Evolutionary conservation across 1,140 invertebrate genomes (phyloP), one percentile per base, ranked within the genome.

Genomic region (Drosophila fuyamai): DNA sequence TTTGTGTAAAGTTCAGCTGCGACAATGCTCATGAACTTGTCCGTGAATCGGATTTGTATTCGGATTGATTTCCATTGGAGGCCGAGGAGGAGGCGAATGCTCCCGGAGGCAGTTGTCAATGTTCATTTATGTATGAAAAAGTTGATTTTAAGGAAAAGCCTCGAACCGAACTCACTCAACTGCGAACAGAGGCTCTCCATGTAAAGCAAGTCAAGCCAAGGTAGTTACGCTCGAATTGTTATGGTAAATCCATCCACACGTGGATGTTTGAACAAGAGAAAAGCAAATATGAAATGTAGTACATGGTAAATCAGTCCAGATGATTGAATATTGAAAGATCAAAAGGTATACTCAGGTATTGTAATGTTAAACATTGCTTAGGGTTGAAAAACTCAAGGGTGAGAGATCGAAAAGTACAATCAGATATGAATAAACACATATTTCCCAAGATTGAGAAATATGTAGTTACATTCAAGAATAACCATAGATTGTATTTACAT

Each of bases 21-120:
- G 32, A 57, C 58, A 51, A 27, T 79, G 74, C 56, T 65, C 79
- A 72, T 89, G 84, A 85, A 85, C 82, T 85, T 85, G 82, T 67
- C 74, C 35, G 47, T 57, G 58, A 56, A 27, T 80, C 38, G 38
- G 57, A 61, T 44, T 36, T 38, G 58, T 59, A 53, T 32, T 60
- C 27, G 38, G 53, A 68, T 41, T 38, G 65, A 67, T 66, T 67
- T 43, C 46, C 61, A 43, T 43, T 12, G 23, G 3, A 32, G 16
- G 47, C 12, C 12, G n/a, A 10, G 35, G 10, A 18, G 35, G n/a
- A 38, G 18, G 23, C 18, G 14, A 23, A 3, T n/a, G 13, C 58
- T 67, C 65, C 65, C 60, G 38, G 16, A 41, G 67, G 16, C 51
- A 58, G 65, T 71, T 83, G 75, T 82, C 75, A 73, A 83, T 54